Evolutionary conservation across 2,797 vertebrate species (phyloP).

Genomic region (Simalia tracyae): DNA sequence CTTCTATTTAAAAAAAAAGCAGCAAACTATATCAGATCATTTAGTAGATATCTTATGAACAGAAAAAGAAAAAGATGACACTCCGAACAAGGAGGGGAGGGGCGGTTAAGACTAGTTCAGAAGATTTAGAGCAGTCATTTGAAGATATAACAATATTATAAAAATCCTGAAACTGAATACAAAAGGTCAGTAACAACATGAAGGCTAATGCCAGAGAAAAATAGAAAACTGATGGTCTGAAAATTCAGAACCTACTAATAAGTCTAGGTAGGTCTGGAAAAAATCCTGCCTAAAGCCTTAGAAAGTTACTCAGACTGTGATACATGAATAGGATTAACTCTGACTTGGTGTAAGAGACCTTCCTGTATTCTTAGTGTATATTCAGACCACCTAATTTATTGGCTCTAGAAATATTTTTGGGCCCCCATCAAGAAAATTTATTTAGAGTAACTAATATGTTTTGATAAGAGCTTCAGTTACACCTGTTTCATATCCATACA

Average conservation of each 20-base stretch:
- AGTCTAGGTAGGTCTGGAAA: background rate
- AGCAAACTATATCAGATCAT: slow-evolving; percentile 35
- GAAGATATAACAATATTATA: slow-evolving; percentile 29
- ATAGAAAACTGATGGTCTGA: slow-evolving; percentile 30
- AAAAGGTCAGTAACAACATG: slow-evolving; percentile 30
- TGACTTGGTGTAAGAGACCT: background rate
- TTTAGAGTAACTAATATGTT: background rate
- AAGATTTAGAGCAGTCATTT: slow-evolving; percentile 38
- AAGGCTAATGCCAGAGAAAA: slow-evolving; percentile 34
- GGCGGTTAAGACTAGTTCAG: background rate
- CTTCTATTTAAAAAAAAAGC: slow-evolving; percentile 17
- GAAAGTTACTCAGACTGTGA: background rate
- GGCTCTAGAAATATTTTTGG: background rate
- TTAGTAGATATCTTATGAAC: slow-evolving; percentile 20
- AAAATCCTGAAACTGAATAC: slow-evolving; percentile 42
- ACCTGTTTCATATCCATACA: background rate
- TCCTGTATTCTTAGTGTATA: background rate
- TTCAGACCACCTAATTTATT: background rate
- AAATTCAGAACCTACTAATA: slow-evolving; percentile 19
- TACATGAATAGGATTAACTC: background rate
- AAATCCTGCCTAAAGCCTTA: background rate
- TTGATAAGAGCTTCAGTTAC: background rate
- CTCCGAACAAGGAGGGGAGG: background rate
- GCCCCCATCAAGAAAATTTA: background rate
- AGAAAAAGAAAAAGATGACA: slow-evolving; percentile 21